A percentile compares a stretch with the other conserved stretches of the same genome.
Conservation (phyloP, 2,797 vertebrate genomes). For the Sebastes diploproa region DNA sequence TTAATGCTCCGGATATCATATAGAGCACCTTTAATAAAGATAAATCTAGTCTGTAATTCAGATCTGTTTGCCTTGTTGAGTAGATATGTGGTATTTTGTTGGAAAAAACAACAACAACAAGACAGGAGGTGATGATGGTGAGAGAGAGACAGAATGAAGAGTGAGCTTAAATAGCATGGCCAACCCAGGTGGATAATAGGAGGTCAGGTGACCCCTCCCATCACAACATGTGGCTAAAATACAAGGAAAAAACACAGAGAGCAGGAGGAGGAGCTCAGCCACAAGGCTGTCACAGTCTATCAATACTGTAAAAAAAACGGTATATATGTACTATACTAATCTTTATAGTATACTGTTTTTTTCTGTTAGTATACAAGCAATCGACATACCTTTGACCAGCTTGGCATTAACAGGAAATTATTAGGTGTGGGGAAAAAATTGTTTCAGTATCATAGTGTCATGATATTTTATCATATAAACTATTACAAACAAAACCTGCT, state of each 20-base stretch:
- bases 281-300: neutral
- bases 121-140: neutral
- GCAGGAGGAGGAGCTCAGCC: neutral
- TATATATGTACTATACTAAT: neutral
- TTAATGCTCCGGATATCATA: too few species aligned
- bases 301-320: neutral
- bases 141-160: neutral
- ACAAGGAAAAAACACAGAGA: neutral
- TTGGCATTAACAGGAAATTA: neutral
- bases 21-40: too few species aligned
- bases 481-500: neutral
- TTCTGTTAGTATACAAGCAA: neutral
- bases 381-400: too few species aligned
- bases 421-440: too few species aligned
- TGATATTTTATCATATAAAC: too few species aligned
- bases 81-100: neutral
- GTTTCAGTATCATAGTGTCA: too few species aligned
- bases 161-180: neutral
- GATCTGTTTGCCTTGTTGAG: neutral
- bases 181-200: neutral
- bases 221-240: neutral
- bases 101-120: neutral
- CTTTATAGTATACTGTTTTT: neutral
- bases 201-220: neutral
- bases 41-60: neutral